Evolutionary conservation across 2,113 vertebrate genomes (phyloP), one percentile per base, ranked within the genome.

Genomic region (Polypterus senegalus): DNA sequence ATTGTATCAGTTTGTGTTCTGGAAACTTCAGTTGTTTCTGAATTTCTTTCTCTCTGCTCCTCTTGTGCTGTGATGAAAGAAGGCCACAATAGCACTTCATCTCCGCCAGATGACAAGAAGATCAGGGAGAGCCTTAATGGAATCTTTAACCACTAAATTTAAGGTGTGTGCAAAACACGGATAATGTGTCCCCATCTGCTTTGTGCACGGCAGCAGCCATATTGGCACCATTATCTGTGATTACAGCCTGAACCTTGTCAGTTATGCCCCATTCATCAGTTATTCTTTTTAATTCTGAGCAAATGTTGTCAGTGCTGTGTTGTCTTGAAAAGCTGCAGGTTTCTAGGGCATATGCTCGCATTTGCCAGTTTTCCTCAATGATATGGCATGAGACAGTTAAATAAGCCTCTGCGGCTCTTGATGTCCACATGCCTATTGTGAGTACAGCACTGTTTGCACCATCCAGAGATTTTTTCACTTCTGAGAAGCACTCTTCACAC

Each of bases 141-240:
- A 59, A 57, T 76, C 63, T 72, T 74, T 74, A 6, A 72, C 65
- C 1, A 63, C 63, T 9, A 69, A 64, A 55, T 67, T 76, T 55
- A 73, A 27, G 2, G 9, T 74, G 61, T 74, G 62, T 55, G 66
- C 62, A 65, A 71, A 75, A 70, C 56, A 71, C 48, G 59, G 49
- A 4, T 70, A 66, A 52, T 72, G 68, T 61, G 59, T 49, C 67
- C 67, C 67, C 69, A 48, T 58, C 63, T 60, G 61, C 62, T 63
- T 65, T 71, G 49, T 9, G 58, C 54, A 68, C 61, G 61, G 63
- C 66, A 54, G 63, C 52, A 63, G 68, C 44, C 61, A 69, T 66
- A 5, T 66, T 71, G 51, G 61, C 68, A 45, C 58, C 66, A 70
- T 66, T 73, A 45, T 71, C 69, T 71, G 64, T 64, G 11, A 70